phyloP scores from a whole-genome alignment of 2,888 invertebrate genomes.

The Arctia plantaginis region DNA sequence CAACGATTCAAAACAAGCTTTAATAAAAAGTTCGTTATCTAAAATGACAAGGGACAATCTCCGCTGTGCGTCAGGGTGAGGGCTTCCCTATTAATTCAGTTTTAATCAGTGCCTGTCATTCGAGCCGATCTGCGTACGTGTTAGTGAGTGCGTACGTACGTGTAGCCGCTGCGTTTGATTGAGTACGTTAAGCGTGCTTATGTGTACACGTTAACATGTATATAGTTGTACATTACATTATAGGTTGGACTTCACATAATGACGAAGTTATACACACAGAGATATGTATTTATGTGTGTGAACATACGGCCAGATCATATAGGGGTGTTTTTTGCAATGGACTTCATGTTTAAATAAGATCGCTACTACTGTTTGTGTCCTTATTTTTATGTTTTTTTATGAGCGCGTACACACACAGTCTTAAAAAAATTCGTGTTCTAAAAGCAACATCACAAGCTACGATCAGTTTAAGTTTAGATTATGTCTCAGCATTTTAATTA shows the following conservation, averaged over 20 bases:
- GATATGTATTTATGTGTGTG: not conserved
- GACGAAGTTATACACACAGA: not conserved
- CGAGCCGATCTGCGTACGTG: not conserved
- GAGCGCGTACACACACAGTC: not conserved
- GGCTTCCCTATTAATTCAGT: slow-evolving; percentile 28
- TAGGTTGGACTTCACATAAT: not conserved
- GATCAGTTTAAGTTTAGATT: not conserved
- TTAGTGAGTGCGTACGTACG: slow-evolving; percentile 1
- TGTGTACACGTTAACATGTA: not conserved
- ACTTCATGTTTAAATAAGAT: not conserved
- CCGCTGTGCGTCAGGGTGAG: slow-evolving; percentile 16
- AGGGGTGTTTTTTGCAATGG: too few species aligned
- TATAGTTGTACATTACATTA: not conserved
- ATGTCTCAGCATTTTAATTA: not conserved
- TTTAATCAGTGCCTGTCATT: slow-evolving; percentile 30
- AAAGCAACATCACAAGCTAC: too few species aligned
- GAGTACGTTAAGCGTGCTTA: slow-evolving; percentile 4
- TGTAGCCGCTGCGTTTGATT: not conserved
- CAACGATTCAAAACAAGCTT: not conserved
- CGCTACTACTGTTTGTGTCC: not conserved
- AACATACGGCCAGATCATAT: too few species aligned
- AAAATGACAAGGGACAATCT: slow-evolving; percentile 20
- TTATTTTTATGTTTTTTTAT: too few species aligned
- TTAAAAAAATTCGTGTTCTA: not conserved
- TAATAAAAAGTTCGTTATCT: slow-evolving; percentile 17